These are phyloP conservation scores for Daktulosphaira vitifoliae DNA, from an alignment of 1,140 invertebrate genomes.

Conservation along the genomic window DNA sequence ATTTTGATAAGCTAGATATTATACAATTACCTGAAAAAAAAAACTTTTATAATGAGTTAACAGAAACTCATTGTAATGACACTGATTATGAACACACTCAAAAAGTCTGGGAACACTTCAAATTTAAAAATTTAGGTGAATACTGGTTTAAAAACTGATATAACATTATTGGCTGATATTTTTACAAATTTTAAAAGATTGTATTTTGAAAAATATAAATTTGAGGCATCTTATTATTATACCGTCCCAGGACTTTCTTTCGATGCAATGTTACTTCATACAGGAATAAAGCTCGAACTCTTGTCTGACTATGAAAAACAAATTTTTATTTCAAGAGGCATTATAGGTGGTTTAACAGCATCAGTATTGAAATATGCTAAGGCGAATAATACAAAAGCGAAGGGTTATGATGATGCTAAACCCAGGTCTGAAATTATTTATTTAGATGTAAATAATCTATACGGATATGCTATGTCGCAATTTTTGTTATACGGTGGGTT, in stretches of 20 bases:
- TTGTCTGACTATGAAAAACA: neutral
- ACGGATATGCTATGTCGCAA: neutral
- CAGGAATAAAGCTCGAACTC: neutral
- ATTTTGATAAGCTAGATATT: too few species aligned
- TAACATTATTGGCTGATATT: neutral
- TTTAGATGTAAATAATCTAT: neutral
- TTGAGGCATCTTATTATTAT: neutral
- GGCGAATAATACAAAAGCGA: neutral
- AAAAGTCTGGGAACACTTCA: neutral
- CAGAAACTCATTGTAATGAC: neutral
- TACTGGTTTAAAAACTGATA: neutral
- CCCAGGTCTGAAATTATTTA: neutral
- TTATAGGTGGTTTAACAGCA: neutral
- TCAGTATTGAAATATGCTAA: neutral
- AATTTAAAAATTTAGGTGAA: neutral
- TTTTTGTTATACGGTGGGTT: neutral
- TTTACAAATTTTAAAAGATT: neutral
- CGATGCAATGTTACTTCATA: neutral
- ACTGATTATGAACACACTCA: neutral
- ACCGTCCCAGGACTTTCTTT: neutral
- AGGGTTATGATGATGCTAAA: neutral
- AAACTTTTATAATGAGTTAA: too few species aligned
- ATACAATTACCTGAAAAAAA: too few species aligned
- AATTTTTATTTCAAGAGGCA: neutral
- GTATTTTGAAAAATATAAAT: neutral